Evolutionary conservation across 2,113 vertebrate species (phyloP), one percentile per base, ranked within the genome.

Genomic region (Paramormyrops kingsleyae): DNA sequence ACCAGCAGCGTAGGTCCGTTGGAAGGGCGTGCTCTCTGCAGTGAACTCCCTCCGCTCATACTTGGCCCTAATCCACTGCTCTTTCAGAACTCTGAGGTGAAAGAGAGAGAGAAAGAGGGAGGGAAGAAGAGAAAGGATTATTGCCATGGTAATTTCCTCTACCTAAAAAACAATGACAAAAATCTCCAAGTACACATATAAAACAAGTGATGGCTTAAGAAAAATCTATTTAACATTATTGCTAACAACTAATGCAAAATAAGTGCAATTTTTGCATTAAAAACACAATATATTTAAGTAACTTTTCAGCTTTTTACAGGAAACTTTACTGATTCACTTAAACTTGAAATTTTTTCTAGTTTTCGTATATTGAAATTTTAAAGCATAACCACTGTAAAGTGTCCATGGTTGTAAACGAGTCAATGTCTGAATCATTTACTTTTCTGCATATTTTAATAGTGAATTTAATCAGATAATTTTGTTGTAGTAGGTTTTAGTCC

Each of bases 11-110:
- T 96, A 96, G 39, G 94, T 87, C 46, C 94, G 46, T 0, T 95
- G 95, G n/a, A 94, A 93, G 89, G 93, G 94, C 91, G 94, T 94
- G 91, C 88, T 95, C 77, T 95, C 94, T 86, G 96, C 96, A 87
- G 94, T 95, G 94, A 98, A 99, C 90, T 99, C 97, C 91, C 88
- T 93, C 89, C 97, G 95, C 92, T 98, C 97, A 53, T 99, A 99
- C 93, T 99, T 99, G 87, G 98, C 97, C 94, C 96, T 95, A 93
- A 98, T 98, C 98, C 98, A 98, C 88, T 99, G 97, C 88, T 98
- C 97, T 92, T 92, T 97, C 92, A 99, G 95, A 87, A 97, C 95
- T 42, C 98, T 98, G 93, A 50, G 91, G 89, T 62, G 89, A 10
- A 91, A 86, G 49, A 31, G 62, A 62, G 59, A n/a, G 62, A 70